Evolutionary conservation across 1,140 invertebrate genomes (phyloP).

Genomic region (Sarcophaga peregrina): DNA sequence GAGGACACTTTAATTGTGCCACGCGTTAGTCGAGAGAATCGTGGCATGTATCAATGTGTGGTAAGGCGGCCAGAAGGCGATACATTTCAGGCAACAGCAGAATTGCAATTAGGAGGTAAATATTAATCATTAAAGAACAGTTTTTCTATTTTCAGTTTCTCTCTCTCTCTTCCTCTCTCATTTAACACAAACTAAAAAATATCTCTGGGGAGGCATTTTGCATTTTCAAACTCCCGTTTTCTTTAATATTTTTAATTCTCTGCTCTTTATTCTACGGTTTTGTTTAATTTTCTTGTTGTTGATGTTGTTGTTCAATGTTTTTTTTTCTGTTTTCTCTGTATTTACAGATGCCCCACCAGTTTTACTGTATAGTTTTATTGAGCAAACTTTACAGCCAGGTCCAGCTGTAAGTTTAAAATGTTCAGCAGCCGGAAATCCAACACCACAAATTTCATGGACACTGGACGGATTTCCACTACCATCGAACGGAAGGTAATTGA

Average conservation of each 20-base stretch:
- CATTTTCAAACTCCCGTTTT: background rate
- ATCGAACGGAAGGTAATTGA: conserved; percentile 76
- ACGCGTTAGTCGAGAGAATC: conserved; percentile 79
- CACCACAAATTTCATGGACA: conserved; percentile 84
- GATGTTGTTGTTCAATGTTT: conserved; percentile 34
- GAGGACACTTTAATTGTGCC: conserved; percentile 75
- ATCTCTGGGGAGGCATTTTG: no score
- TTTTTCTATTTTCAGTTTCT: background rate
- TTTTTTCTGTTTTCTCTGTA: conserved; percentile 48
- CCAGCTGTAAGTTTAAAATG: conserved; percentile 88
- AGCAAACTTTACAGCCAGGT: conserved; percentile 85
- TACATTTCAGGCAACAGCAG: conserved; percentile 82
- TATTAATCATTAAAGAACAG: no score
- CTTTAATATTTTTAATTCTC: background rate
- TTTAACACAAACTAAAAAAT: background rate
- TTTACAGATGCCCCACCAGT: conserved; percentile 83
- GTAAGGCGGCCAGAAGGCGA: conserved; percentile 79
- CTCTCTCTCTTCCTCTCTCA: background rate
- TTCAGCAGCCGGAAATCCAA: conserved; percentile 85
- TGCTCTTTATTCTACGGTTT: background rate
- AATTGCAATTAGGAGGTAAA: conserved; percentile 82
- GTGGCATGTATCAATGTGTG: conserved; percentile 89
- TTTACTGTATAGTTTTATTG: conserved; percentile 83
- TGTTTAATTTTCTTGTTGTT: conserved; percentile 16
- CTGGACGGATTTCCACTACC: conserved; percentile 83